Percentiles rank a stretch among this genome's conserved stretches.
phyloP scores from a whole-genome alignment of 2,113 vertebrate species.

The Arenaria interpres region DNA sequence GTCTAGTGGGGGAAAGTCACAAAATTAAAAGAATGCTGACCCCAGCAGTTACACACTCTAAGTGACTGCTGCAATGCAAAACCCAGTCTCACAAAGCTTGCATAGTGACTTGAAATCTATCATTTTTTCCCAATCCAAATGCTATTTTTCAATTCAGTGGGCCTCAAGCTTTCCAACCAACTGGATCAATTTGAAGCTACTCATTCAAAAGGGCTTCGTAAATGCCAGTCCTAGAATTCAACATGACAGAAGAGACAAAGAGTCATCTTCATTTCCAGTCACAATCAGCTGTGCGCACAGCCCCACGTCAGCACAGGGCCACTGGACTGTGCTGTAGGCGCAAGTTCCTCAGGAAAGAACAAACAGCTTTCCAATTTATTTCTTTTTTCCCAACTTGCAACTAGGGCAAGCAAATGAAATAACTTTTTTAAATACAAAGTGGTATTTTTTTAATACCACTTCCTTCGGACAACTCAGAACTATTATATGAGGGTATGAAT shows the following conservation, averaged over 20 bases:
- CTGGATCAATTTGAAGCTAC: conserved; percentile 69
- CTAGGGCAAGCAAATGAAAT: not conserved
- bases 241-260: conserved; percentile 52
- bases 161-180: conserved; percentile 54
- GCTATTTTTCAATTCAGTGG: conserved; percentile 68
- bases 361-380: not conserved
- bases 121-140: conserved; percentile 38
- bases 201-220: conserved; percentile 64
- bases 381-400: not conserved
- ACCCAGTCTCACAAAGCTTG: not conserved
- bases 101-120: conserved; percentile 9
- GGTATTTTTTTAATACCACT: not conserved
- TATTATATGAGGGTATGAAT: not conserved
- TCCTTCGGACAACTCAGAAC: not conserved
- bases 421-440: not conserved
- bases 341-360: not conserved
- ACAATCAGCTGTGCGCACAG: conserved; percentile 10
- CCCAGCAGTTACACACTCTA: not conserved
- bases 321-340: not conserved
- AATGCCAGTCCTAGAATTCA: conserved; percentile 38
- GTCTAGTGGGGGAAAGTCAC: not conserved
- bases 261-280: conserved; percentile 51
- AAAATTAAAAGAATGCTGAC: conserved; percentile 30
- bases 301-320: not conserved
- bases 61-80: conserved; percentile 22